Percentiles rank a stretch among this genome's conserved stretches.
Evolutionary conservation across 2,797 vertebrate species (phyloP).

Genomic region (Tapirus indicus): DNA sequence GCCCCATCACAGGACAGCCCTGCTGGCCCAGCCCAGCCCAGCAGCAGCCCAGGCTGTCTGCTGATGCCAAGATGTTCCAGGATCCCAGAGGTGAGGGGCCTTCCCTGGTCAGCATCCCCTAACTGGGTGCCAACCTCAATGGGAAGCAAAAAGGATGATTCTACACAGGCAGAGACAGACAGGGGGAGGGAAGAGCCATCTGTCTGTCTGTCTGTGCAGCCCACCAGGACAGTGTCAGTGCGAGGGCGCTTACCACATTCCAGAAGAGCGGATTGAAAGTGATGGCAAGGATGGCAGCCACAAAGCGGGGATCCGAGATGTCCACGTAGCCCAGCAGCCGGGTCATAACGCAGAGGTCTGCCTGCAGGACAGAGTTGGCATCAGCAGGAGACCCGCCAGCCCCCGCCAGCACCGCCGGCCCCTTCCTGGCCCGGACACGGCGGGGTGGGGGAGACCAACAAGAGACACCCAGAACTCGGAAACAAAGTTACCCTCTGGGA

Average conservation of each 20-base stretch:
- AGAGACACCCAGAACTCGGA: background rate
- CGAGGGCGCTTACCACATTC: constrained; percentile 91
- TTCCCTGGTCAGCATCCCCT: background rate
- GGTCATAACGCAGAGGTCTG: constrained; percentile 87
- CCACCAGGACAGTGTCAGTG: accelerated
- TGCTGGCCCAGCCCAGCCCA: background rate
- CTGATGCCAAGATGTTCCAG: background rate
- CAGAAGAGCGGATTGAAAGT: constrained; percentile 93
- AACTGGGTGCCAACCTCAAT: background rate
- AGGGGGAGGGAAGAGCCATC: background rate
- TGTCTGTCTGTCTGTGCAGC: accelerated
- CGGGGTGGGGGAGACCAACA: no score
- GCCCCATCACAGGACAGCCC: background rate
- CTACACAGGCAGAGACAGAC: background rate
- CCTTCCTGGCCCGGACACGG: background rate
- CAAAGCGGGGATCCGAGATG: constrained; percentile 86
- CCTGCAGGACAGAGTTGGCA: constrained; percentile 77
- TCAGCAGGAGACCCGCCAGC: background rate
- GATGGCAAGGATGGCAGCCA: constrained; percentile 87
- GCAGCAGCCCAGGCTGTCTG: background rate
- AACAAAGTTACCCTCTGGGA: constrained; percentile 63
- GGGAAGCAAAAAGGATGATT: background rate
- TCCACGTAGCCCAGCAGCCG: constrained; percentile 86
- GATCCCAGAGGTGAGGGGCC: background rate
- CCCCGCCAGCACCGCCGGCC: no score